Base-by-base conservation (phyloP, 2,888 invertebrate species). In the Melipona beecheii region DNA sequence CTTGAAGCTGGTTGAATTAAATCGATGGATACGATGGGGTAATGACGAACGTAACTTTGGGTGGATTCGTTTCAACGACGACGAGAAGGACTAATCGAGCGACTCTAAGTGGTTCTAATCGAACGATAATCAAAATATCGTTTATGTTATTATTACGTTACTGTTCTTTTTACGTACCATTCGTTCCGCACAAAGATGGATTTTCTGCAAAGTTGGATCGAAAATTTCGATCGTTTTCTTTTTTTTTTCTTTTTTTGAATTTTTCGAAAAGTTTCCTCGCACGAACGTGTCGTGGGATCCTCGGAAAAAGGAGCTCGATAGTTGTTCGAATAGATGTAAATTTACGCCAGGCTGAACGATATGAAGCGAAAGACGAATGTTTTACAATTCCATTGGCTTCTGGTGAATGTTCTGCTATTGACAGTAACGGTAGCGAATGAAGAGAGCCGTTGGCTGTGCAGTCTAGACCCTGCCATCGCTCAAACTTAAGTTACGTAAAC, bases 401-500 rank as follows among this genome's bases (percentile, higher is more conserved):
- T 70, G 81, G 76, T 75, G 78, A 69, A 80, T 66, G 70, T 80
- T 31, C 89, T 91, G 91, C 83, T 84, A 87, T 89, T 91, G 90
- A 90, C 90, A 90, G 90, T 69, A 86, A 81, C 85, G 72, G 77
- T 74, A 74, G 69, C 75, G 81, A 75, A 85, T 73, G 81, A 85
- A 77, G 77, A 77, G 77, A 75, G 73, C 70, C 71, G 75, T 78
- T 75, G 76, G 76, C 73, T 83, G 69, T 74, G 81, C 78, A 81
- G 81, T 69, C 81, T 73, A 84, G 75, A 81, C 81, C 78, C 85
- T 79, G 80, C 77, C 78, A 86, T 89, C 85, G 86, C 85, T 90
- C 84, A 90, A 87, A 88, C 86, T 90, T 91, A 91, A 90, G 89
- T 92, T 91, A 91, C 89, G 88, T 90, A 92, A 91, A 90, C 88